Percentiles rank a stretch among this genome's conserved stretches.
phyloP scores from a whole-genome alignment of 2,113 vertebrate species.

The Thomomys bottae region DNA sequence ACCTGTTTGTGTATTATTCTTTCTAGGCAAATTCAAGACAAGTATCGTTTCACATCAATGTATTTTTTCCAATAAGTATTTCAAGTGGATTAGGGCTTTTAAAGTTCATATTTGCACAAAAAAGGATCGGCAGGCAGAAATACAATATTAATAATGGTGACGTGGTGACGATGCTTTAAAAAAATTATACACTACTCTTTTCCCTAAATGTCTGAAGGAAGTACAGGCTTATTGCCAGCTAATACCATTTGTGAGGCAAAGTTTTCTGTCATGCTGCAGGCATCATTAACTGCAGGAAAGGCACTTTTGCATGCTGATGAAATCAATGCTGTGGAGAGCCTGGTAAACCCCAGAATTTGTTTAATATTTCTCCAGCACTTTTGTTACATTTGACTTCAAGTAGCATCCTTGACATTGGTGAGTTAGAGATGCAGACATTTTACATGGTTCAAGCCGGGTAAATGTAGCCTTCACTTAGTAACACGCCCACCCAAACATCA shows the following conservation, averaged over 20 bases:
- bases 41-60: too few relatives aligned
- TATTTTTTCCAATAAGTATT: too few relatives aligned
- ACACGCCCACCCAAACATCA: neutral
- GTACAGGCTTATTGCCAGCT: neutral
- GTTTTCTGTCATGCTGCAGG: neutral
- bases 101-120: too few relatives aligned
- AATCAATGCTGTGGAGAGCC: too few relatives aligned
- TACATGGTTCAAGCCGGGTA: fast-evolving
- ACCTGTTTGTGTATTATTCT: neutral
- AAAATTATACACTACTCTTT: neutral
- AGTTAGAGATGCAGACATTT: fast-evolving
- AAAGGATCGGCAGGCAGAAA: neutral
- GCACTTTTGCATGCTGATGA: neutral
- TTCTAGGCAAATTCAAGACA: neutral
- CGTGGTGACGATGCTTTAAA: neutral
- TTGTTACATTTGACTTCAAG: too few relatives aligned
- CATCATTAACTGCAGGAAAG: neutral
- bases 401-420: fast-evolving
- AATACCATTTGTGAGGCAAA: neutral
- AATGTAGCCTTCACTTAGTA: neutral
- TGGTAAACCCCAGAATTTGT: fast-evolving
- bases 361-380: neutral
- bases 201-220: slow-evolving; percentile 6
- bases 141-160: neutral
- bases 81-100: neutral